These are phyloP conservation scores for Aleiodes leptofemur DNA, from an alignment of 2,888 invertebrate species.

Conservation along the genomic window DNA sequence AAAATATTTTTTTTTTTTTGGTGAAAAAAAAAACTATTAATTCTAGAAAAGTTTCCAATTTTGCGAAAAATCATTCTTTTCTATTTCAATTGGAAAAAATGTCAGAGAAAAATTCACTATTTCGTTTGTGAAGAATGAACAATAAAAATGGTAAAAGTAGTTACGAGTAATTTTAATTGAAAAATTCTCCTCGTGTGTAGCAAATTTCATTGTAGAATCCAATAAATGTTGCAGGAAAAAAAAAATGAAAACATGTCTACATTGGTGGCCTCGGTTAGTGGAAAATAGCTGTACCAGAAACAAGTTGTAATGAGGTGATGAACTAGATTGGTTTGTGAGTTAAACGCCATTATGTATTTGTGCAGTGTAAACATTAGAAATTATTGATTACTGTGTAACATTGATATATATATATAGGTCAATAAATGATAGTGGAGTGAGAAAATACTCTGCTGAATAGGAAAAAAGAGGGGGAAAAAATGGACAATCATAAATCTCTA, in stretches of 20 bases:
- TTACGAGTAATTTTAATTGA: too few species aligned
- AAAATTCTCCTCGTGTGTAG: too few species aligned
- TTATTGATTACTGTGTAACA: slow-evolving; percentile 27
- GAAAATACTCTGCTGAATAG: neutral
- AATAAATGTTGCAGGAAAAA: neutral
- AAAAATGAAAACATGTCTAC: neutral
- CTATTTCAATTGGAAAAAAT: too few species aligned
- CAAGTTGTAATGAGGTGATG: neutral
- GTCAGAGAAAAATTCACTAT: too few species aligned
- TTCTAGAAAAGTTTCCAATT: too few species aligned
- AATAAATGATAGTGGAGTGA: slow-evolving; percentile 4
- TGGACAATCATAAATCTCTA: neutral
- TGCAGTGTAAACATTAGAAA: slow-evolving; percentile 22
- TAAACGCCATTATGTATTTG: slow-evolving; percentile 26
- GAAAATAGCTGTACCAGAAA: slow-evolving; percentile 12
- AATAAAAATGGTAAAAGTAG: too few species aligned
- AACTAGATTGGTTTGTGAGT: slow-evolving; percentile 1
- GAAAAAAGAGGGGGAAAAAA: neutral
- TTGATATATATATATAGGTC: slow-evolving; percentile 16
- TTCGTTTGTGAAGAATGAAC: too few species aligned
- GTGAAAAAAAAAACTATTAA: too few species aligned
- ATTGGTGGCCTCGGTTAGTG: slow-evolving; percentile 12
- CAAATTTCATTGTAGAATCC: neutral
- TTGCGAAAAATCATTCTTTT: too few species aligned
- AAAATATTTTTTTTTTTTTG: too few species aligned